A percentile compares a stretch with the other conserved stretches of the same genome.
These are phyloP conservation scores for Dascyllus trimaculatus DNA, from an alignment of 2,113 vertebrate genomes.

Conservation along the genomic window DNA sequence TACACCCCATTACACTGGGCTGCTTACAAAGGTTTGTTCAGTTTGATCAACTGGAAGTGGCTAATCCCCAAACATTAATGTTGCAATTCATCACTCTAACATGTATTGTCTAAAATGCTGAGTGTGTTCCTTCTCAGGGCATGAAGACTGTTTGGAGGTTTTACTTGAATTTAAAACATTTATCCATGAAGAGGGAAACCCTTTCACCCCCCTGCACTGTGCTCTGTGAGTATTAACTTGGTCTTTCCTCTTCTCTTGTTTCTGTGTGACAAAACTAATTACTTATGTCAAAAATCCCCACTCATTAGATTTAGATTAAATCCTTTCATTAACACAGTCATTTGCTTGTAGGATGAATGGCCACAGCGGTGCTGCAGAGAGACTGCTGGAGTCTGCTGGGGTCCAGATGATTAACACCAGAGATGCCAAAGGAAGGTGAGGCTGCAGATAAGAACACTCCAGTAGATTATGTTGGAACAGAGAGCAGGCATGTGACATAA, in stretches of 20 bases:
- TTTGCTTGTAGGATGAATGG: conserved; percentile 90
- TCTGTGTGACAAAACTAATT: not conserved
- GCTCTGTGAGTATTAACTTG: conserved; percentile 91
- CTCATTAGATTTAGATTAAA: not conserved
- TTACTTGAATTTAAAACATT: conserved; percentile 99
- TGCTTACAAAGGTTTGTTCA: conserved; percentile 92
- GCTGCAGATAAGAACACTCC: not conserved
- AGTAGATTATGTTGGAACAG: not conserved
- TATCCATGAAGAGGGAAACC: conserved; percentile 94
- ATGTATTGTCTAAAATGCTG: not conserved
- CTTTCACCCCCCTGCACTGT: conserved; percentile 99
- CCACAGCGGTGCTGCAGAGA: conserved; percentile 93
- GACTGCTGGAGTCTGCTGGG: conserved; percentile 93
- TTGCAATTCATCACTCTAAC: not conserved
- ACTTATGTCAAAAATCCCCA: too few species aligned
- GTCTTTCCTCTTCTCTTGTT: not conserved
- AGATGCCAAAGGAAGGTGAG: conserved; percentile 98
- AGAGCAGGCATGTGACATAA: not conserved
- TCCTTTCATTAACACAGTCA: not conserved
- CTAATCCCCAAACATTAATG: not conserved
- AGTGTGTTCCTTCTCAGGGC: conserved; percentile 84
- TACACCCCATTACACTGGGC: conserved; percentile 98
- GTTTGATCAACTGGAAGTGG: conserved; percentile 8
- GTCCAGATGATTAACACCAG: conserved; percentile 96
- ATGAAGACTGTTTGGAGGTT: conserved; percentile 99